phyloP scores from a whole-genome alignment of 2,113 vertebrate species.

The Apodemus sylvaticus region DNA sequence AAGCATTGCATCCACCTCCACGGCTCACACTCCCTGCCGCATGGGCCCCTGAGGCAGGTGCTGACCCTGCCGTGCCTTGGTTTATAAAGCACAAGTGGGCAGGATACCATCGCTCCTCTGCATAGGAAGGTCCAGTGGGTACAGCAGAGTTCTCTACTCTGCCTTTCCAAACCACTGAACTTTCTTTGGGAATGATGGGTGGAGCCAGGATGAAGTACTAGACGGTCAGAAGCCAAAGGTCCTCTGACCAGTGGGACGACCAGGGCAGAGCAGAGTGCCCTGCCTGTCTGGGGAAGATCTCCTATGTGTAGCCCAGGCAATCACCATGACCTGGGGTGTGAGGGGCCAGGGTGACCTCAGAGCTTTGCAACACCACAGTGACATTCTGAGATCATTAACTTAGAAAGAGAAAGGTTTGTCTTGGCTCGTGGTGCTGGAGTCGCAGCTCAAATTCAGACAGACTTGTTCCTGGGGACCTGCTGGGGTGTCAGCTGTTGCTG shows the following conservation, averaged over 20 bases:
- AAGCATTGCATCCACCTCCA: rapidly evolving
- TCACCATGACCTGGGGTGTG: rapidly evolving
- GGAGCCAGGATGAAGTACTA: not conserved
- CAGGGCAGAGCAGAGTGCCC: not conserved
- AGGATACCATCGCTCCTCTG: too few species aligned
- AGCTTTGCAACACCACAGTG: not conserved
- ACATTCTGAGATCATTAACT: not conserved
- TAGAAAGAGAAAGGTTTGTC: not conserved
- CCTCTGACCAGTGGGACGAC: not conserved
- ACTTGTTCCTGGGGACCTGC: not conserved
- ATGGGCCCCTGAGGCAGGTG: too few species aligned
- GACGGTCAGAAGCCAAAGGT: not conserved
- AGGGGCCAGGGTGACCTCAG: not conserved
- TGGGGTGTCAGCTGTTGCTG: not conserved
- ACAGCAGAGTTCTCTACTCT: not conserved
- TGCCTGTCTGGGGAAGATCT: rapidly evolving
- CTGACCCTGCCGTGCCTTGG: not conserved
- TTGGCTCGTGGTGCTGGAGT: not conserved
- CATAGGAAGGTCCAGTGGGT: not conserved
- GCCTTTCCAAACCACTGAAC: not conserved
- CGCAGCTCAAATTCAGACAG: not conserved
- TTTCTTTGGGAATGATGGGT: not conserved
- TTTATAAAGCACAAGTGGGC: not conserved
- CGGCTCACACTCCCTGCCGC: not conserved
- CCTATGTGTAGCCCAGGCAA: too few species aligned